Conservation (phyloP, 1,140 invertebrate genomes). For the Ceratosolen solmsi region DNA sequence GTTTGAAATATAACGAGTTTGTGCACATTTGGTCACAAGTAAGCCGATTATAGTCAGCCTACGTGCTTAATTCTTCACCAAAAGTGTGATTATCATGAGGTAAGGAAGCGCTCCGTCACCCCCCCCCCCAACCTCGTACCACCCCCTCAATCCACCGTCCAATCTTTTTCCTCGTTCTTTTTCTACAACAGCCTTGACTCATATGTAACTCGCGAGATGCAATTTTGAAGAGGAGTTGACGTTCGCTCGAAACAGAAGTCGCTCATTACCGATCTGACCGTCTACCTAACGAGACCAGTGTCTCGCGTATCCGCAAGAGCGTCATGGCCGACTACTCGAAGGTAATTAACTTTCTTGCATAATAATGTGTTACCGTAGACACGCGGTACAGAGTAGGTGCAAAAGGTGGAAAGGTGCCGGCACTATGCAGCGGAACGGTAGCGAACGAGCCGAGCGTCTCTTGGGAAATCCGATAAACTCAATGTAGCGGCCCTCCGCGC, state of each 20-base stretch:
- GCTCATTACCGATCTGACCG: slow-evolving; percentile 37
- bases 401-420: background rate
- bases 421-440: background rate
- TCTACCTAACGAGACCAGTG: background rate
- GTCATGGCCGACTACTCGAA: background rate
- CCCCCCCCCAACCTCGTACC: too few species aligned
- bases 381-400: background rate
- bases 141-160: too few species aligned
- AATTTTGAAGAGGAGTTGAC: too few species aligned
- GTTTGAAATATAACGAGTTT: too few species aligned
- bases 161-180: too few species aligned
- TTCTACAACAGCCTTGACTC: too few species aligned
- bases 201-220: too few species aligned
- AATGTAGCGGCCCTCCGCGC: slow-evolving; percentile 1
- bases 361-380: slow-evolving; percentile 28
- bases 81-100: background rate
- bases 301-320: background rate
- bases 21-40: too few species aligned
- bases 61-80: background rate
- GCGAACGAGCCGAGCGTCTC: slow-evolving; percentile 23
- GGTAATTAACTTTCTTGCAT: slow-evolving; percentile 49
- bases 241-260: slow-evolving; percentile 11
- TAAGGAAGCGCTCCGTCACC: background rate
- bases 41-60: too few species aligned
- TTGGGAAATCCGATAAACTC: slow-evolving; percentile 49